Base-by-base conservation (phyloP, 2,888 invertebrate species). In the Rhagonycha fulva region DNA sequence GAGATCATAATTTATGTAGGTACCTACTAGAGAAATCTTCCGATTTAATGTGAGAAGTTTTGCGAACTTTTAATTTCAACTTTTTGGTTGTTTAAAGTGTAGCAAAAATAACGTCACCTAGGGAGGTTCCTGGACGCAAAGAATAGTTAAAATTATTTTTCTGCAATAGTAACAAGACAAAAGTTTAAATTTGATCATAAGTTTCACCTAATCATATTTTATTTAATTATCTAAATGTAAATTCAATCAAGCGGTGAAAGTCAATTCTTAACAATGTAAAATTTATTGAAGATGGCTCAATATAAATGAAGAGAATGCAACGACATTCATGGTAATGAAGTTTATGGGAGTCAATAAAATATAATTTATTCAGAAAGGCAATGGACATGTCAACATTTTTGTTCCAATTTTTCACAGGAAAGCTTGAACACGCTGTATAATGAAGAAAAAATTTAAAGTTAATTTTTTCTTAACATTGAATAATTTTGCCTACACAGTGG, bases 1-100 rank as follows among this genome's bases (percentile, higher is more conserved):
- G 75, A 74, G 75, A 68, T 77, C 71, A 75, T 74, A 47, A 47
- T 47, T 47, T 47, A 47, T 47, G 47, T 47, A 47, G 47, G 47
- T 47, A 47, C 26, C 26, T 26, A 26, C 47, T 47, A 47, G 47
- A 47, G 47, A 47, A 47, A 47, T 47, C 47, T 47, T 47, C 47
- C 47, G 47, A 47, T 47, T 47, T 47, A 47, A 47, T 47, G 47
- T 47, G 47, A 47, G 47, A 47, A 47, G n/a, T 47, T 47, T 47
- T n/a, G n/a, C n/a, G 3, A 47, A 47, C n/a, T 47, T 47, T 47
- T 47, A n/a, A 47, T 47, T n/a, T 47, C 47, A 47, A 4, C 12
- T 12, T 32, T 32, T 32, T 32, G 3, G 12, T 12, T 32, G 12
- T 12, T 32, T 32, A 32, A 32, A 32, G 4, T 32, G 4, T 32